These are phyloP conservation scores for Phalacrocorax pelagicus DNA, from an alignment of 2,113 vertebrate genomes.

Conservation along the genomic window DNA sequence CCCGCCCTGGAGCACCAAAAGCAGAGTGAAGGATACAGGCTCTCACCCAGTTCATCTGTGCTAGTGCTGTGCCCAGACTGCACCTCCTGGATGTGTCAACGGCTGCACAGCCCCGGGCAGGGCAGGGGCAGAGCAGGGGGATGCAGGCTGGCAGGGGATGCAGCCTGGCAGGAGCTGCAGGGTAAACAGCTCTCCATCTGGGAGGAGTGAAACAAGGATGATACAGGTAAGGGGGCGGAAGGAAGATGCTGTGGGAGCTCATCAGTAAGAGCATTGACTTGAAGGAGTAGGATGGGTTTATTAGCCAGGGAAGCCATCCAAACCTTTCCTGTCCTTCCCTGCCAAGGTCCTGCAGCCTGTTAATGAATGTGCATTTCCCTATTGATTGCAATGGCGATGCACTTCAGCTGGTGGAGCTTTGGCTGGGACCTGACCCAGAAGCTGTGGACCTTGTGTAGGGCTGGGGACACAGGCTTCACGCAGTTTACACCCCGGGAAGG, in stretches of 20 bases:
- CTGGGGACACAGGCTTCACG: neutral
- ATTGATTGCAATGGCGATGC: neutral
- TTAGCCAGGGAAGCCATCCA: constrained; percentile 7
- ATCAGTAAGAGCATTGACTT: neutral
- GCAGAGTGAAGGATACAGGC: neutral
- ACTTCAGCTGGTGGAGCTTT: neutral
- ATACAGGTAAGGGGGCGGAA: neutral
- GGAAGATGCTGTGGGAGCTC: neutral
- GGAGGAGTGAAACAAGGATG: neutral
- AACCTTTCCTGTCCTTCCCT: neutral
- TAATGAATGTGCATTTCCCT: neutral
- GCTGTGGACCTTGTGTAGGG: neutral
- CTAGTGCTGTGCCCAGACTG: neutral
- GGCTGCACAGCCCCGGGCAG: neutral
- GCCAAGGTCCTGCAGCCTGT: neutral
- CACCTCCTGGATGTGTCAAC: neutral
- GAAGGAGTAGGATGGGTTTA: neutral
- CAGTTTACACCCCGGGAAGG: neutral
- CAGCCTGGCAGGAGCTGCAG: neutral
- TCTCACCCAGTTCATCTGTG: neutral
- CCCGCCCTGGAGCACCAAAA: accelerated
- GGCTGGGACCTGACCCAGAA: neutral
- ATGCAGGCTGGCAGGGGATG: neutral
- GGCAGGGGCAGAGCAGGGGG: neutral
- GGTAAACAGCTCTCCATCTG: neutral